Evolutionary conservation across 2,888 invertebrate species (phyloP).

Genomic region (Arrhopalites spinosus): DNA sequence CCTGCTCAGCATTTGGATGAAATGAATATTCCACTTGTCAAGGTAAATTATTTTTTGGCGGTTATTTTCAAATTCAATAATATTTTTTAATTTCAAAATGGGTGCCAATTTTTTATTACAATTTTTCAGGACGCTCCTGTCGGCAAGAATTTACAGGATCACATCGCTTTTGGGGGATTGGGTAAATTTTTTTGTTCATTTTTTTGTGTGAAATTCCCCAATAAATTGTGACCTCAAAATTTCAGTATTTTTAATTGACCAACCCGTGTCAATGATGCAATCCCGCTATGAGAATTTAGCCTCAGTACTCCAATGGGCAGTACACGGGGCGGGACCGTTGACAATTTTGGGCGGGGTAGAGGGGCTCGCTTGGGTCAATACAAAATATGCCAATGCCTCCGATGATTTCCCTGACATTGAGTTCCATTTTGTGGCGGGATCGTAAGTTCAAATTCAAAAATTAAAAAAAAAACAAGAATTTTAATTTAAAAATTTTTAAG

Average conservation of each 20-base stretch:
- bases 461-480: too few relatives aligned
- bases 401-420: background rate
- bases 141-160: constrained; percentile 86
- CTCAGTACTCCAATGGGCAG: constrained; percentile 77
- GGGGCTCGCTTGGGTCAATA: constrained; percentile 85
- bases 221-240: too few relatives aligned
- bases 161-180: constrained; percentile 82
- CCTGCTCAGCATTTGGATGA: constrained; percentile 80
- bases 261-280: constrained; percentile 78
- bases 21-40: constrained; percentile 56
- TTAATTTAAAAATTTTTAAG: constrained; percentile 25
- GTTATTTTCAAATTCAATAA: background rate
- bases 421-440: background rate
- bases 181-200: background rate
- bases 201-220: too few relatives aligned
- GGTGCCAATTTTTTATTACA: background rate
- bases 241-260: constrained; percentile 75
- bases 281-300: constrained; percentile 77
- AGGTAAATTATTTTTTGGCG: too few relatives aligned
- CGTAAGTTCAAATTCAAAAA: too few relatives aligned
- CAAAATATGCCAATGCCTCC: constrained; percentile 67
- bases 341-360: constrained; percentile 89
- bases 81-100: background rate
- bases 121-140: constrained; percentile 76
- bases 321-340: constrained; percentile 79